Evolutionary conservation across 2,888 invertebrate species (phyloP).

Genomic region (Drosophila kuntzei): DNA sequence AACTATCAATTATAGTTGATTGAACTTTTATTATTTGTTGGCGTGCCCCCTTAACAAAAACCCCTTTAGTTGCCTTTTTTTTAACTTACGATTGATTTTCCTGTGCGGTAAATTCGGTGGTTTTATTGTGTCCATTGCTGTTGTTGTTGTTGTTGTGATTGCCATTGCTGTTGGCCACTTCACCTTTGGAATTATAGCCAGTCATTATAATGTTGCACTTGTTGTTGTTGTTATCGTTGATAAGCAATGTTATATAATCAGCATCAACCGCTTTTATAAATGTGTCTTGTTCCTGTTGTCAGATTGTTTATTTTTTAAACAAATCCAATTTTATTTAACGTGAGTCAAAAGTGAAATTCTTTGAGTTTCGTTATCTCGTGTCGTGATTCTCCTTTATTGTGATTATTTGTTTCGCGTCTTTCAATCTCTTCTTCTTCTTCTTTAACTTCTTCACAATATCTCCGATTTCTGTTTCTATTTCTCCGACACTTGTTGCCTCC

Average conservation of each 20-base stretch:
- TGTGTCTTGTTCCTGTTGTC: constrained; percentile 5
- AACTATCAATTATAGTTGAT: constrained; percentile 32
- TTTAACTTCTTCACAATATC: background rate
- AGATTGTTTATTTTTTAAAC: constrained; percentile 22
- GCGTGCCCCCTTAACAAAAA: constrained; percentile 32
- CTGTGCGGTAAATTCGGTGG: constrained; percentile 50
- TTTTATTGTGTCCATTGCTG: constrained; percentile 29
- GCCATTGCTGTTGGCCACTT: constrained; percentile 62
- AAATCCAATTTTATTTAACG: constrained; percentile 49
- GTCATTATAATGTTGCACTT: constrained; percentile 55
- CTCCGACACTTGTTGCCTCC: constrained; percentile 49
- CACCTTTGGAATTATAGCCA: constrained; percentile 60
- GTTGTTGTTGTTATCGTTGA: constrained; percentile 7
- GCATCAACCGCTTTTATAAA: background rate
- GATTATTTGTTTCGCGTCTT: constrained; percentile 32
- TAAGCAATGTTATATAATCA: constrained; percentile 30
- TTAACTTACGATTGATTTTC: constrained; percentile 65
- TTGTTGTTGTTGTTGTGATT: constrained; percentile 36
- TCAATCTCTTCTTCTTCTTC: constrained; percentile 11
- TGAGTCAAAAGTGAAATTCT: constrained; percentile 40
- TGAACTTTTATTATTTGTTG: constrained; percentile 48
- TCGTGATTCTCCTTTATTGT: constrained; percentile 29
- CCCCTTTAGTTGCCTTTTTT: background rate
- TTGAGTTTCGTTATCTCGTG: constrained; percentile 61
- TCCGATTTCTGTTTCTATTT: background rate